phyloP scores from a whole-genome alignment of 2,888 invertebrate genomes.

The Globia sparganii region DNA sequence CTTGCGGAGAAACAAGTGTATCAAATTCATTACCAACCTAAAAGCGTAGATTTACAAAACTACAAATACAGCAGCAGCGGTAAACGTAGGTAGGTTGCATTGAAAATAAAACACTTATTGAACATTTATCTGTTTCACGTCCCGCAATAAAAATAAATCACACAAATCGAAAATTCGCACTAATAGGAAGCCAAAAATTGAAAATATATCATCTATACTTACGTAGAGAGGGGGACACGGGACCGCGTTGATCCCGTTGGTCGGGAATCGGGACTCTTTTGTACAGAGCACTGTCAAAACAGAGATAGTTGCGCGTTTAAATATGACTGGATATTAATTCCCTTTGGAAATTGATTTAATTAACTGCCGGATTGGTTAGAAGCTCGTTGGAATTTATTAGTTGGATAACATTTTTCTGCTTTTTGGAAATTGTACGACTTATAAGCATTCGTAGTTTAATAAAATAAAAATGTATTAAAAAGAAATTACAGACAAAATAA shows the following conservation, averaged over 20 bases:
- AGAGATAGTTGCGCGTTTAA: conserved; percentile 81
- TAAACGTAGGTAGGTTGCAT: conserved; percentile 6
- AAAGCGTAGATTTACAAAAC: background rate
- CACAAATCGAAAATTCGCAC: conserved; percentile 79
- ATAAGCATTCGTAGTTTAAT: background rate
- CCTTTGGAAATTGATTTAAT: conserved; percentile 75
- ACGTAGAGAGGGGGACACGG: conserved; percentile 78
- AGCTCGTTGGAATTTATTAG: conserved; percentile 41
- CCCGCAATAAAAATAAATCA: conserved; percentile 78
- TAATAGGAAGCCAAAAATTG: conserved; percentile 86
- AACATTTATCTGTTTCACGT: conserved; percentile 55
- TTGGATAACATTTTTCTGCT: background rate
- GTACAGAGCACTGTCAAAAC: conserved; percentile 85
- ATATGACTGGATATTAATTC: conserved; percentile 75
- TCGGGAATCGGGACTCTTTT: conserved; percentile 75
- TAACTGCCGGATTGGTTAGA: conserved; percentile 58
- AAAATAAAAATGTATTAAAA: background rate
- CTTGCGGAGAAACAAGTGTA: background rate
- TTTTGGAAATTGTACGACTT: background rate
- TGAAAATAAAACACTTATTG: conserved; percentile 47
- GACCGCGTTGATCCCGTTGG: conserved; percentile 77
- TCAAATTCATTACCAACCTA: background rate
- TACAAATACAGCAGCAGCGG: conserved; percentile 4
- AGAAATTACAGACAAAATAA: background rate
- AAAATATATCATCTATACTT: conserved; percentile 86